Evolutionary conservation across 2,888 invertebrate genomes (phyloP), one percentile per base, ranked within the genome.

Genomic region (Conus canariensis): DNA sequence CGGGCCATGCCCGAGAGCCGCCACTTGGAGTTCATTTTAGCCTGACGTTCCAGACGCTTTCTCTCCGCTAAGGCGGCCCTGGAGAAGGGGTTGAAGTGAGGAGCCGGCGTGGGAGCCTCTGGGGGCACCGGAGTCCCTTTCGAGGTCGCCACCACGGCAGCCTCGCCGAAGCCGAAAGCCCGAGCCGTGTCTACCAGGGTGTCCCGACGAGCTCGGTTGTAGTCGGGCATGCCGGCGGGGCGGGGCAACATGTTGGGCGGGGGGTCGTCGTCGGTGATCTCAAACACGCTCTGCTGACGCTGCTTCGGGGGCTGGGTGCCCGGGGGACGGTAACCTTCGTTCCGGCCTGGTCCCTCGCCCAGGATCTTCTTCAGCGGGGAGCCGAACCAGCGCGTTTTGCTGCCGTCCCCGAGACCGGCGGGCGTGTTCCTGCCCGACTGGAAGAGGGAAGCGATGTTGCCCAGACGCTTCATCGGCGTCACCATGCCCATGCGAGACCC

Each of bases 391-490:
- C 82, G 58, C 10, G 64, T 7, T 45, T n/a, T 30, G 64, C 19
- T 19, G 6, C 19, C 30, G 0, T 58, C 58, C 8, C 83, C 83
- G 14, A 7, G 19, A 8, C 70, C 70, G 1, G 16, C 82, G 0
- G 85, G 85, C 10, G 60, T 86, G 86, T 86, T 64, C 67, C 64
- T 30, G 30, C 86, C 64, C 12, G 64, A 30, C 56, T 67, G 87
- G 74, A 87, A 87, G 19, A n/a, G 25, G 58, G 87, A 87, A 16
- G 87, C 87, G 87, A 87, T 87, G 87, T 87, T 74, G 74, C 87
- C 87, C 58, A 87, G 74, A n/a, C 87, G 87, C n/a, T 87, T 87
- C 70, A 87, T 87, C n/a, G 87, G 87, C 70, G 70, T 45, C 87
- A 87, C 74, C 74, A 87, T 70, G n/a, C 45, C 74, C 85, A 85